phyloP scores from a whole-genome alignment of 2,888 invertebrate genomes.

The Girardia tigrina region DNA sequence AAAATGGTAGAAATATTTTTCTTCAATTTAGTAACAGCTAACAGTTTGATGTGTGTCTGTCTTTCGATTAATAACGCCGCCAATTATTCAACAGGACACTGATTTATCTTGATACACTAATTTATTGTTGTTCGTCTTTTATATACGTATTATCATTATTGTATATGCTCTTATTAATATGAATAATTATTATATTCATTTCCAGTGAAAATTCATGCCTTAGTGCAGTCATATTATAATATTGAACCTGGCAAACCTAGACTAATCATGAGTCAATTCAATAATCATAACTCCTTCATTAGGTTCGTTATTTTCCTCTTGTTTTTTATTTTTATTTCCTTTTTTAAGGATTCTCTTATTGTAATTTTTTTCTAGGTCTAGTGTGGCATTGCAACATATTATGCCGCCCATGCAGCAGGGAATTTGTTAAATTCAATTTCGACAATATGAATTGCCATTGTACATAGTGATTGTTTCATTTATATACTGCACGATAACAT shows the following conservation, averaged over 20 bases:
- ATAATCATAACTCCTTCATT: slow-evolving; percentile 18
- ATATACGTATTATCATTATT: too few species aligned
- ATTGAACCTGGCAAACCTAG: background rate
- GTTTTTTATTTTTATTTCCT: background rate
- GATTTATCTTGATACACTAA: too few species aligned
- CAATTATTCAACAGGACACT: slow-evolving; percentile 5
- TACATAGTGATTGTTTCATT: slow-evolving; percentile 4
- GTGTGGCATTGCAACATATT: slow-evolving; percentile 5
- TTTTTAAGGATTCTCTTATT: background rate
- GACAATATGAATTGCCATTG: background rate
- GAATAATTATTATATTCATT: background rate
- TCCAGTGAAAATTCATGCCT: slow-evolving; percentile 5
- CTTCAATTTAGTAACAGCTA: background rate
- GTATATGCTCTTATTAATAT: too few species aligned
- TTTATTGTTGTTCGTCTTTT: too few species aligned
- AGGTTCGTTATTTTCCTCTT: background rate
- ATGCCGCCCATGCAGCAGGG: slow-evolving; percentile 20
- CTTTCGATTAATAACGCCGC: background rate
- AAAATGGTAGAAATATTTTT: background rate
- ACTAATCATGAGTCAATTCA: slow-evolving; percentile 10
- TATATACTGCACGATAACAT: background rate
- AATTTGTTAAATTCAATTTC: background rate
- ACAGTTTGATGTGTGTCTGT: background rate
- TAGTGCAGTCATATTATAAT: slow-evolving; percentile 16
- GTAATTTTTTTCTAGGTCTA: background rate